phyloP scores from a whole-genome alignment of 2,888 invertebrate genomes.

The Ornithoptera alexandrae region DNA sequence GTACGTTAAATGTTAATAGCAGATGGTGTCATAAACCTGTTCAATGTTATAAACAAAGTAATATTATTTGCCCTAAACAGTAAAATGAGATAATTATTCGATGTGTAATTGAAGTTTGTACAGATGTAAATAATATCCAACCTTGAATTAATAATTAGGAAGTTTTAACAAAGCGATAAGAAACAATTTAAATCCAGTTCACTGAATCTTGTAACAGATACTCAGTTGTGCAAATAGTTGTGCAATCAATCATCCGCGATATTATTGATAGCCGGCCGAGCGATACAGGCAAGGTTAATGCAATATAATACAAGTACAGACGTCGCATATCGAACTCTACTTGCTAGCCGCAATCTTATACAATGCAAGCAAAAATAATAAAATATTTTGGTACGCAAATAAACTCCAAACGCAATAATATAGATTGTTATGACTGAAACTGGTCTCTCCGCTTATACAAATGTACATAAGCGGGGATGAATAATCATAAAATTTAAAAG shows the following conservation, averaged over 20 bases:
- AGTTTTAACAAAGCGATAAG: background rate
- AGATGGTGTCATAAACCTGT: conserved; percentile 1
- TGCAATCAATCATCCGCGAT: conserved; percentile 52
- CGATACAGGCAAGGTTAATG: conserved; percentile 56
- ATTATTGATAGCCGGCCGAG: conserved; percentile 46
- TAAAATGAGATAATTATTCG: background rate
- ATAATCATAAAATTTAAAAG: conserved; percentile 8
- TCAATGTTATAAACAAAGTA: conserved; percentile 5
- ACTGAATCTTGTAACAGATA: conserved; percentile 31
- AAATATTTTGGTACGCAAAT: conserved; percentile 37
- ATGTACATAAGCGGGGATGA: background rate
- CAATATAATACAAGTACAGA: conserved; percentile 51
- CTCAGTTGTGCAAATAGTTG: conserved; percentile 58
- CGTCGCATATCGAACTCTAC: conserved; percentile 46
- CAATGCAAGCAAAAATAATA: conserved; percentile 35
- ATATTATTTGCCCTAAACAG: background rate
- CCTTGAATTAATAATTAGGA: background rate
- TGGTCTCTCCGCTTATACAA: conserved; percentile 17
- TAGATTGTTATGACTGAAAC: conserved; percentile 28
- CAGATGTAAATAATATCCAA: background rate
- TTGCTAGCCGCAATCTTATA: conserved; percentile 5
- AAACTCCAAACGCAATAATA: conserved; percentile 35
- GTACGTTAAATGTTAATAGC: conserved; percentile 1
- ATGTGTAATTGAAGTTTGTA: background rate
- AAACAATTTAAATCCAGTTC: background rate